These are phyloP conservation scores for Chloropsis hardwickii DNA, from an alignment of 2,113 vertebrate species.

Conservation along the genomic window DNA sequence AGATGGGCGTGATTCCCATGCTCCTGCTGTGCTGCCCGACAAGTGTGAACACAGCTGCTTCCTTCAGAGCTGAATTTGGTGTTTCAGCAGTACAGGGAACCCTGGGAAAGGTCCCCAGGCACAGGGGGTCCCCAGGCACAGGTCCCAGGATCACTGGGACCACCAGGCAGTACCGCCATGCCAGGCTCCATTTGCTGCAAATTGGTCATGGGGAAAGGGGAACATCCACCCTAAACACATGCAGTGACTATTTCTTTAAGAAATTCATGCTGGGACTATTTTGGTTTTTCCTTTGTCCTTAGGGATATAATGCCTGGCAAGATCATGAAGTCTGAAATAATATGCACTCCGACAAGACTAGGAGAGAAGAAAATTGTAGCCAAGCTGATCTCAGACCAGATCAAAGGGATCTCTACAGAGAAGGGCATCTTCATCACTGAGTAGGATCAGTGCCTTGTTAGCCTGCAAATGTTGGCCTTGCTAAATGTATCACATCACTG, in stretches of 20 bases:
- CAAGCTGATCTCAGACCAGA: slow-evolving; percentile 53
- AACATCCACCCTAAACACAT: background rate
- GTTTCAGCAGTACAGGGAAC: accelerated
- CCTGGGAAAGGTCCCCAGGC: background rate
- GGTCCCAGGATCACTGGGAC: accelerated
- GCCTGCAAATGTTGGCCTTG: background rate
- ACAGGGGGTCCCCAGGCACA: no score
- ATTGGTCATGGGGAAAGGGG: background rate
- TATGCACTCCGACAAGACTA: slow-evolving; percentile 22
- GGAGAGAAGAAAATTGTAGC: slow-evolving; percentile 67
- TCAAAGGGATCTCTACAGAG: slow-evolving; percentile 65
- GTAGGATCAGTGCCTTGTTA: background rate
- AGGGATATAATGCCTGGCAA: slow-evolving; percentile 55
- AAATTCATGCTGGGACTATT: background rate
- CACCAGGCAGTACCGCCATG: accelerated
- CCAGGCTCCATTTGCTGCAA: background rate
- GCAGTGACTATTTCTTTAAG: background rate
- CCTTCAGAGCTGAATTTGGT: background rate
- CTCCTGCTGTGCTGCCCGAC: background rate
- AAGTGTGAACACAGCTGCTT: background rate
- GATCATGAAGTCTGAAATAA: slow-evolving; percentile 63
- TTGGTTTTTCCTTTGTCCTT: background rate
- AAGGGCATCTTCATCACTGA: slow-evolving; percentile 27
- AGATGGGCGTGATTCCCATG: accelerated
- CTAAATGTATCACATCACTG: accelerated